Percentiles rank a stretch among this genome's conserved stretches.
phyloP scores from a whole-genome alignment of 2,797 vertebrate species.

The Simalia tracyae region DNA sequence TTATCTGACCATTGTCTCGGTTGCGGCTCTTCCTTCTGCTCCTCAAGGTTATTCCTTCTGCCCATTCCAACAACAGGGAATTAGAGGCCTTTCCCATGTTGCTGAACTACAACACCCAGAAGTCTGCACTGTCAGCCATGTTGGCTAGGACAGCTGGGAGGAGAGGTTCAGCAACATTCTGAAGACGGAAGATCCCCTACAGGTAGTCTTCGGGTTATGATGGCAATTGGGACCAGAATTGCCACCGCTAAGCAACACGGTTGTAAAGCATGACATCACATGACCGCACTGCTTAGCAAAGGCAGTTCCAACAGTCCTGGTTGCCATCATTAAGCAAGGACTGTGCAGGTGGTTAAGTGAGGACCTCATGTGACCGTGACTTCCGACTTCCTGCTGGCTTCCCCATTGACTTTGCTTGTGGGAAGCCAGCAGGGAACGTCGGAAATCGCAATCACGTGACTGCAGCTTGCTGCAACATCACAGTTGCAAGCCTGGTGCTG shows the following conservation, averaged over 20 bases:
- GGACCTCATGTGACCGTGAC: neutral
- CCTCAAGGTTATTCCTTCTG: neutral
- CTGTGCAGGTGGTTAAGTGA: neutral
- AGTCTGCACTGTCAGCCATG: neutral
- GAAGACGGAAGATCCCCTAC: neutral
- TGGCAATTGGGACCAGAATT: neutral
- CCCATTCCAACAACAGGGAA: neutral
- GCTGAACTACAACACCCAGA: neutral
- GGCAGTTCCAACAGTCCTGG: neutral
- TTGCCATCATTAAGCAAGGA: neutral
- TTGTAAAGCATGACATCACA: neutral
- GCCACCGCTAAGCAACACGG: neutral
- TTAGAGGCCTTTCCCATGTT: neutral
- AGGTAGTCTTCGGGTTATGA: neutral
- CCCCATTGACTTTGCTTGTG: neutral
- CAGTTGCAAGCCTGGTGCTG: too few relatives aligned
- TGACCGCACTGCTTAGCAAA: neutral
- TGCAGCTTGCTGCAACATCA: too few relatives aligned
- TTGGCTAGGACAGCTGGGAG: neutral
- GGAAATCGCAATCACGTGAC: too few relatives aligned
- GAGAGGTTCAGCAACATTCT: neutral
- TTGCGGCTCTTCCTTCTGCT: neutral
- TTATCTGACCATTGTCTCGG: neutral
- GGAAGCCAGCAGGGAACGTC: neutral
- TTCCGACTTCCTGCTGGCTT: neutral